phyloP scores from a whole-genome alignment of 2,797 vertebrate species.

The Vipera latastei region DNA sequence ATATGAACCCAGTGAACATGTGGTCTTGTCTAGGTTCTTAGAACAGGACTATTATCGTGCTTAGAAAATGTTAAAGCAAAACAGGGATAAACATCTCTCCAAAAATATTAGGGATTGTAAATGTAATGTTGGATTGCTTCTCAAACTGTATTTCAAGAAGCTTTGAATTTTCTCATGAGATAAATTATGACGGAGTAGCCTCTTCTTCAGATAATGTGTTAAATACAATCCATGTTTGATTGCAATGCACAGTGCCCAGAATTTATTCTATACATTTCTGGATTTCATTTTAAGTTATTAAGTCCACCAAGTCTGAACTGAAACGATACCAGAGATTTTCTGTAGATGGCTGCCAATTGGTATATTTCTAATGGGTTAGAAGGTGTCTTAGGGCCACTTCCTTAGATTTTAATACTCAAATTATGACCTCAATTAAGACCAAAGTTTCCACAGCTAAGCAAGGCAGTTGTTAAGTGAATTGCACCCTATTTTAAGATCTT shows the following conservation, averaged over 20 bases:
- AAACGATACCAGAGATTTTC: not conserved
- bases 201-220: not conserved
- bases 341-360: not conserved
- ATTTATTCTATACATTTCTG: not conserved
- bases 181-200: not conserved
- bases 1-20: not conserved
- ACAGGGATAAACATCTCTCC: not conserved
- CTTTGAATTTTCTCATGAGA: not conserved
- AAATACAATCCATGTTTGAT: not conserved
- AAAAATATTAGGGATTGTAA: not conserved
- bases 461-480: not conserved
- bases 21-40: not conserved
- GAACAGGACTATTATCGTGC: not conserved
- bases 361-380: not conserved
- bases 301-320: not conserved
- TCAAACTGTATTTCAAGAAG: not conserved
- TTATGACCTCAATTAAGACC: not conserved
- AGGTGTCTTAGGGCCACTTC: not conserved
- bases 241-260: not conserved
- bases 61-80: not conserved
- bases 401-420: not conserved
- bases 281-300: not conserved
- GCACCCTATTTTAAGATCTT: not conserved
- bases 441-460: not conserved
- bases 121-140: not conserved